Percentiles rank a stretch among this genome's conserved stretches.
phyloP scores from a whole-genome alignment of 1,140 invertebrate genomes.

The Bradysia coprophila region DNA sequence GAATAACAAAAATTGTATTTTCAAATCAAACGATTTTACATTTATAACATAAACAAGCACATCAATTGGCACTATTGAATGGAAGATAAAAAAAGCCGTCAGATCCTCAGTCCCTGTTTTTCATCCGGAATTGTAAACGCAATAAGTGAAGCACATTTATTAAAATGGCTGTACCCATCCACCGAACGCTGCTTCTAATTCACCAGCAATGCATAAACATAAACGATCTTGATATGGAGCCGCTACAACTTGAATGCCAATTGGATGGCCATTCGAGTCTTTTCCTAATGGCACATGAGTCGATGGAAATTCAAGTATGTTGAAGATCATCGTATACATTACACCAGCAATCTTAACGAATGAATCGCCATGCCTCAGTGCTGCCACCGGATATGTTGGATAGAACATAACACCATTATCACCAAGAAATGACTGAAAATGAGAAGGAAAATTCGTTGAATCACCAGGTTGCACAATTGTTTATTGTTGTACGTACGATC shows the following conservation, averaged over 20 bases:
- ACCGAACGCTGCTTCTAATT: constrained; percentile 62
- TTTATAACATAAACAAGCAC: too few relatives aligned
- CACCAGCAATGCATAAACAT: constrained; percentile 50
- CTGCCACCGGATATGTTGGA: constrained; percentile 43
- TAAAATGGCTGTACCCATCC: constrained; percentile 37
- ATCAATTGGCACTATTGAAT: too few relatives aligned
- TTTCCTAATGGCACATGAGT: constrained; percentile 54
- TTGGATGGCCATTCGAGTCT: constrained; percentile 38
- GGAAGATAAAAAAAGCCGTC: too few relatives aligned
- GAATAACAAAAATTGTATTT: too few relatives aligned
- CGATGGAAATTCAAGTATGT: constrained; percentile 53
- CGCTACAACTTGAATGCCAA: constrained; percentile 53
- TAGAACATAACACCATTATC: constrained; percentile 54
- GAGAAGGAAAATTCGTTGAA: neutral
- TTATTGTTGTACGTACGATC: too few relatives aligned
- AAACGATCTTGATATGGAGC: constrained; percentile 46
- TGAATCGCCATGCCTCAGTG: constrained; percentile 41
- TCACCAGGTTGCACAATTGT: too few relatives aligned
- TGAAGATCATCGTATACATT: constrained; percentile 52
- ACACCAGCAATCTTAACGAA: constrained; percentile 36
- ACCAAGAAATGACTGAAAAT: constrained; percentile 29
- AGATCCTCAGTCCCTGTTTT: too few relatives aligned
- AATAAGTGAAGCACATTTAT: too few relatives aligned
- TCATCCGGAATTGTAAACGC: too few relatives aligned
- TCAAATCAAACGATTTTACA: too few relatives aligned